Conservation (phyloP, 2,797 vertebrate genomes). For the Muscicapa comitata region DNA sequence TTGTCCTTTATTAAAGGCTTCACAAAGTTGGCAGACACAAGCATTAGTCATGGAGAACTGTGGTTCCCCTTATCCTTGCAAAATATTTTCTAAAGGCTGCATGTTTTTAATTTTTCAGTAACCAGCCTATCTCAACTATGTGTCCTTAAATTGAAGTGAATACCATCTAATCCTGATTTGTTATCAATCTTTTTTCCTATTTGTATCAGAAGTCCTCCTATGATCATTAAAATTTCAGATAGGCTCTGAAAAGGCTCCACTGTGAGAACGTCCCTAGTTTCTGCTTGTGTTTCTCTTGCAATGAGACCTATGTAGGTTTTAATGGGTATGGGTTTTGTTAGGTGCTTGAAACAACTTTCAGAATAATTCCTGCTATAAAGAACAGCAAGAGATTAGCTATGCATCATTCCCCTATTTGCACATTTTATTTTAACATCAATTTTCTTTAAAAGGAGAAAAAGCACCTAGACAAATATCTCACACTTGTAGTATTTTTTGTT, state of each 20-base stretch:
- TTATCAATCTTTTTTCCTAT: not conserved
- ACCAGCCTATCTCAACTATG: not conserved
- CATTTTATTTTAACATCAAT: not conserved
- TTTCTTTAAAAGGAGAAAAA: not conserved
- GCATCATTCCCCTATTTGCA: not conserved
- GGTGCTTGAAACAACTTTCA: not conserved
- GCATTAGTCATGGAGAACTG: not conserved
- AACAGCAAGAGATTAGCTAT: not conserved
- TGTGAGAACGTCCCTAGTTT: not conserved
- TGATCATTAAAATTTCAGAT: not conserved
- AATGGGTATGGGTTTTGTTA: not conserved
- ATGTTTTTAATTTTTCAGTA: not conserved
- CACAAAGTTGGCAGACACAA: not conserved
- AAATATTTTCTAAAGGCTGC: not conserved
- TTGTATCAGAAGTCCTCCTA: not conserved
- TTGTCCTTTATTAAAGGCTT: not conserved
- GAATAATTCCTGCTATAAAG: not conserved
- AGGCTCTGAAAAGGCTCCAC: not conserved
- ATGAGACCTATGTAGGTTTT: not conserved
- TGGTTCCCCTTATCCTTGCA: not conserved
- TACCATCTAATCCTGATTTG: not conserved
- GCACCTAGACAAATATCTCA: not conserved
- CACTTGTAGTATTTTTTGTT: not conserved
- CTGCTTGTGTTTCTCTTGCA: not conserved
- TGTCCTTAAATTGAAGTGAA: not conserved